Conservation (phyloP, 2,797 vertebrate genomes). For the Trichosurus vulpecula region DNA sequence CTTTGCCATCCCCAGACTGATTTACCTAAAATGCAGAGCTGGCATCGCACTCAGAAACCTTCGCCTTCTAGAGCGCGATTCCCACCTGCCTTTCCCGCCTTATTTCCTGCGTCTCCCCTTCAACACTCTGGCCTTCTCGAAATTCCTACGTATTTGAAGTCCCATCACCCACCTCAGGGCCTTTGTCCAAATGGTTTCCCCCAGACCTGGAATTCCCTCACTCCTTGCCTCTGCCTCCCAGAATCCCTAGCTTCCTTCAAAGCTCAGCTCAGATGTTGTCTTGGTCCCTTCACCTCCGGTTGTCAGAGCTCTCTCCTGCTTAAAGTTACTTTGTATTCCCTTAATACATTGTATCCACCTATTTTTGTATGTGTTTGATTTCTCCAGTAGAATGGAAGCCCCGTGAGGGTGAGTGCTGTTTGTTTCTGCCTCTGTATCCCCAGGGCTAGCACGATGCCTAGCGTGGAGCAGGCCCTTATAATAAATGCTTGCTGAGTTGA, state of each 20-base stretch:
- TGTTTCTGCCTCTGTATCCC: neutral
- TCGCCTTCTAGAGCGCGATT: neutral
- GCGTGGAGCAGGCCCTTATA: neutral
- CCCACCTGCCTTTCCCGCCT: accelerated
- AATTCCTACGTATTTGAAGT: neutral
- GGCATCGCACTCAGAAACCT: neutral
- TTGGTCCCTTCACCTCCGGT: neutral
- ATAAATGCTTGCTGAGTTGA: neutral
- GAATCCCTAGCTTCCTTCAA: neutral
- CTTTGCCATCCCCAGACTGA: neutral
- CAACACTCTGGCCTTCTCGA: neutral
- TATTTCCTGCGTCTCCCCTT: neutral
- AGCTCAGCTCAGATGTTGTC: neutral
- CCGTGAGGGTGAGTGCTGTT: neutral
- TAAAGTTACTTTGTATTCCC: neutral
- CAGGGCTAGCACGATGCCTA: neutral
- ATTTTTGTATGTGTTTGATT: neutral
- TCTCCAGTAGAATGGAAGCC: neutral
- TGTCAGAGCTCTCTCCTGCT: neutral
- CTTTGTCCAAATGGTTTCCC: neutral
- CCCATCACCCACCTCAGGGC: neutral
- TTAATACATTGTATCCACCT: neutral
- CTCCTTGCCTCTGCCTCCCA: neutral
- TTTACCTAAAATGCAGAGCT: neutral
- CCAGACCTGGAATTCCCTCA: neutral